These are phyloP conservation scores for Rhinolophus sinicus DNA, from an alignment of 2,113 vertebrate genomes.

Conservation along the genomic window DNA sequence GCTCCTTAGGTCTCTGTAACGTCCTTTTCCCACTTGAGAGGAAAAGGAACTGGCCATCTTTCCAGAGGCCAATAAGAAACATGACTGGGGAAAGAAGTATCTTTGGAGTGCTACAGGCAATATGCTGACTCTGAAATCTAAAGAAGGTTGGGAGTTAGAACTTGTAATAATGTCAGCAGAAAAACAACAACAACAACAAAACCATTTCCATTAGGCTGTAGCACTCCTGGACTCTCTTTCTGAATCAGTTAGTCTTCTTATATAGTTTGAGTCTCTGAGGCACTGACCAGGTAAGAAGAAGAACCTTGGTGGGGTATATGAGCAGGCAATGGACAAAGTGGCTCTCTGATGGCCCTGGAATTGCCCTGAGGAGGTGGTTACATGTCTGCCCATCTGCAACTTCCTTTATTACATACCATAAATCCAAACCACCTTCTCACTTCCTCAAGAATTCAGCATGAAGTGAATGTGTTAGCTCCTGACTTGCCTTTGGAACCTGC, in stretches of 20 bases:
- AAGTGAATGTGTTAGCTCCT: not conserved
- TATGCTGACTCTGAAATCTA: not conserved
- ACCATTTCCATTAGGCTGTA: not conserved
- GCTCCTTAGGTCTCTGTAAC: not conserved
- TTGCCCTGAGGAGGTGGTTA: not conserved
- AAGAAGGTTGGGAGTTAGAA: not conserved
- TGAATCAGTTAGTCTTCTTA: not conserved
- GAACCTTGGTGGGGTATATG: rapidly evolving
- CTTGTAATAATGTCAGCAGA: not conserved
- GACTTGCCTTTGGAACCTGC: not conserved
- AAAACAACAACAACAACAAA: not conserved
- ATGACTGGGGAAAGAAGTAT: not conserved
- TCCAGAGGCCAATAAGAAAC: not conserved
- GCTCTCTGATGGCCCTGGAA: not conserved
- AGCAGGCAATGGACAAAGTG: rapidly evolving
- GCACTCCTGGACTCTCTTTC: not conserved
- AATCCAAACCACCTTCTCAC: not conserved
- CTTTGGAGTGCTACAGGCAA: not conserved
- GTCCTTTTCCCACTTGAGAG: not conserved
- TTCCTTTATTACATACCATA: not conserved
- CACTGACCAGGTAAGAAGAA: not conserved
- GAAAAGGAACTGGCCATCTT: not conserved
- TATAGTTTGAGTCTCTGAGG: not conserved
- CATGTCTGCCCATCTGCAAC: not conserved
- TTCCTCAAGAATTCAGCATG: not conserved